phyloP scores from a whole-genome alignment of 2,888 invertebrate genomes.

The Linnaemya vulpina region DNA sequence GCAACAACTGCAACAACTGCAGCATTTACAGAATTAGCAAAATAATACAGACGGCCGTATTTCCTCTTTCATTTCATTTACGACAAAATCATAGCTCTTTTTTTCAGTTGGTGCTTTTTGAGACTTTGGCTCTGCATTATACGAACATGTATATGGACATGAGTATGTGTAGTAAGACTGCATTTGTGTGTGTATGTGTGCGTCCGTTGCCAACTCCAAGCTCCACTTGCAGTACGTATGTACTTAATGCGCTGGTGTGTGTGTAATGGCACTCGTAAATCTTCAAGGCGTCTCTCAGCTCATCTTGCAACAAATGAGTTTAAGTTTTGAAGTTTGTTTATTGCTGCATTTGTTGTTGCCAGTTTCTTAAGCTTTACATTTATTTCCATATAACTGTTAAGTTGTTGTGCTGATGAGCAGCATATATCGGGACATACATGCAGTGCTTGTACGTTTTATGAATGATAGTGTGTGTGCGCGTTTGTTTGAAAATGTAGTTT shows the following conservation, averaged over 20 bases:
- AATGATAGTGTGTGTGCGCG: constrained; percentile 15
- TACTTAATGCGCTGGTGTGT: constrained; percentile 20
- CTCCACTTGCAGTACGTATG: constrained; percentile 55
- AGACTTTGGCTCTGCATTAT: constrained; percentile 11
- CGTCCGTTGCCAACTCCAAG: constrained; percentile 48
- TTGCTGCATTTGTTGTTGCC: constrained; percentile 75
- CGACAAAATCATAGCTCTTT: constrained; percentile 41
- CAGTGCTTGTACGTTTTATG: background rate
- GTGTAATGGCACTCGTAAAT: constrained; percentile 68
- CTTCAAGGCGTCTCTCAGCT: constrained; percentile 70
- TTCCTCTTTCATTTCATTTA: constrained; percentile 57
- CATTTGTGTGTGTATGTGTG: background rate
- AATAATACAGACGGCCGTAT: constrained; percentile 55
- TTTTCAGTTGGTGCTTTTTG: constrained; percentile 1
- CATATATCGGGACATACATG: background rate
- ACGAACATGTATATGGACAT: background rate
- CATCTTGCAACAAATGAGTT: constrained; percentile 71
- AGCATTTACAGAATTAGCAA: constrained; percentile 45
- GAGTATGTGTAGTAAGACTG: background rate
- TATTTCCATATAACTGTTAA: constrained; percentile 68
- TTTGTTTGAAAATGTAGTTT: constrained; percentile 37
- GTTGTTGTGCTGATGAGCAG: constrained; percentile 55
- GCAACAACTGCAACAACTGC: constrained; percentile 33
- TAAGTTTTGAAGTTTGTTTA: constrained; percentile 66
- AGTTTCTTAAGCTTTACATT: constrained; percentile 34